Base-by-base conservation (phyloP, 2,888 invertebrate genomes). In the Odontothrips loti region DNA sequence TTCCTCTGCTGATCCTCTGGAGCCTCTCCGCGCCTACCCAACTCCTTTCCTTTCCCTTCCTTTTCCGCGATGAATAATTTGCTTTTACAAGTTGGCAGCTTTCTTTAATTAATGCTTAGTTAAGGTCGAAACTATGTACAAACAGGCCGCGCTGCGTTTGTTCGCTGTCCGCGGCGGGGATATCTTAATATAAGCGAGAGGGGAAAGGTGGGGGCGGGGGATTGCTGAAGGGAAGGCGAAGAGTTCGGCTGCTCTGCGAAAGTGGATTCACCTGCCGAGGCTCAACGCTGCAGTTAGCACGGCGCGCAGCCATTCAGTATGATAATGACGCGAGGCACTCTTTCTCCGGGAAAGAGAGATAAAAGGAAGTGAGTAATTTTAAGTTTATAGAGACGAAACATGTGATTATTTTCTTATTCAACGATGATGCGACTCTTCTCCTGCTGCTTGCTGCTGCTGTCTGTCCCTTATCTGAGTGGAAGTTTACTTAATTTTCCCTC, bases 61-160 rank as follows among this genome's bases (percentile, higher is more conserved):
- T 43, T 75, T 10, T 27, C 6, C 68, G 68, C 68, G 68, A 75
- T 75, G 68, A 75, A 75, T 75, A 75, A 75, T 75, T 75, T 75
- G 68, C 68, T 75, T 75, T 23, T 75, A 75, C 68, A 75, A 75
- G 68, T 75, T 75, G 23, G 68, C 68, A 27, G 68, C 68, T 75
- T 75, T 75, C 68, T 75, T 75, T 75, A 75, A 75, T 75, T 75
- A 75, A 75, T 75, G 68, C 68, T 75, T 27, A 75, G 68, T 27
- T 75, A 75, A 27, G 68, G 27, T 27, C 68, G 68, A 27, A 75
- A 75, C 68, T 75, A 75, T 75, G 68, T 75, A 75, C 68, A 75
- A 75, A 75, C 68, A 75, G 68, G 68, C 68, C 27, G 68, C 58
- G 23, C 68, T 23, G 68, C 68, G 23, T 12, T 6, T 51, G 51